Base-by-base conservation (phyloP, 2,888 invertebrate genomes). In the Metalampra italica region DNA sequence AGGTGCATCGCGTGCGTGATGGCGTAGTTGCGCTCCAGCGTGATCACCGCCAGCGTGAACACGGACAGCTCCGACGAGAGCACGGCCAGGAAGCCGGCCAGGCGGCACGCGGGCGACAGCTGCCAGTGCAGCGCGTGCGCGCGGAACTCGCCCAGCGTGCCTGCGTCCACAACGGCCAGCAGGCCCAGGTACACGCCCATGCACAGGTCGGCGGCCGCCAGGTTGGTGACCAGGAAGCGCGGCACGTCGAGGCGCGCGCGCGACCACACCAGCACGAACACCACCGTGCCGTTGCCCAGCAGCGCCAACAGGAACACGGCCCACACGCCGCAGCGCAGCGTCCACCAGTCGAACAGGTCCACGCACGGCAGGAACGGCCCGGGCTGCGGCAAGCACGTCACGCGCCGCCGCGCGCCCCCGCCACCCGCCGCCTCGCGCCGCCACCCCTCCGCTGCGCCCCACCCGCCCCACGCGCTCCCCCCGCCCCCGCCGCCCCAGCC, bases 101-200 rank as follows among this genome's bases (percentile, higher is more conserved):
- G 90, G 71, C 97, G 95, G 82, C 98, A 99, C 29, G 96, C 96
- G 36, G 94, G 92, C 29, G 97, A 97, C 93, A 96, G 95, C 90
- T 99, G 99, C 98, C 99, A 99, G 0, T 96, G 95, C 57, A 99
- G 97, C 12, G 98, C 98, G 84, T 97, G 97, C 91, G 95, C 96
- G 61, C 98, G 94, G 86, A 98, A 99, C 82, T 98, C 97, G 22
- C 98, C 98, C 51, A 98, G 87, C 0, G 98, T 98, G 15, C 96
- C 96, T 0, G 97, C 98, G 82, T 99, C 99, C 46, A 98, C 97
- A 40, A 98, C 96, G 0, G 98, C 98, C 67, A 99, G 85, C 46
- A 49, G 45, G 15, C 96, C 95, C 54, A 98, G 90, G 81, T 98
- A 98, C 47, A 97, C 91, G 47, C 98, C 98, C 97, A 99, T 98